phyloP scores from a whole-genome alignment of 2,797 vertebrate species.

The Ctenopoma kingsleyae region DNA sequence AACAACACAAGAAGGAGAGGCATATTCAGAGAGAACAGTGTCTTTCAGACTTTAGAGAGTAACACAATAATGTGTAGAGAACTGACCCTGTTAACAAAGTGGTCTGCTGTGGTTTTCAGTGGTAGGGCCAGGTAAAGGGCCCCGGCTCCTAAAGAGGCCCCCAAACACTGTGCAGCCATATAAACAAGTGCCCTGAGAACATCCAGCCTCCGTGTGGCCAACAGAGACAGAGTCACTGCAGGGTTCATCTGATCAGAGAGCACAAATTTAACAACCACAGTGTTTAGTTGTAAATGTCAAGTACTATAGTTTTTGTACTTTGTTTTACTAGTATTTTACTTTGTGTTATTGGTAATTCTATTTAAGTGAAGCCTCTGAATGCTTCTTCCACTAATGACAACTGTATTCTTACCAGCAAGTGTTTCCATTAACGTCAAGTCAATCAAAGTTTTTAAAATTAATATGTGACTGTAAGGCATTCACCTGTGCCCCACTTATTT shows the following conservation, averaged over 20 bases:
- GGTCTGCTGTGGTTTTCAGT: constrained; percentile 63
- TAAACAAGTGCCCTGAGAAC: constrained; percentile 74
- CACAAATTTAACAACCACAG: constrained; percentile 10
- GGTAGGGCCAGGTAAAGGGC: constrained; percentile 84
- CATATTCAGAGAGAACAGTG: background rate
- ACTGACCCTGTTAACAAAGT: constrained; percentile 83
- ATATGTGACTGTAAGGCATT: constrained; percentile 36
- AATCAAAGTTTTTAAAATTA: constrained; percentile 1
- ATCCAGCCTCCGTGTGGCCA: constrained; percentile 86
- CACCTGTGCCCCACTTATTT: constrained; percentile 87
- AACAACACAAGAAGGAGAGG: background rate
- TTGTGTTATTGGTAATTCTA: background rate
- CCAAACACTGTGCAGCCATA: constrained; percentile 87
- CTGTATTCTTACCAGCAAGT: background rate
- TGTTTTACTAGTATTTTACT: background rate
- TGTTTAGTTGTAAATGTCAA: background rate
- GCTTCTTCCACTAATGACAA: background rate
- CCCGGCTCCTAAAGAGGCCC: constrained; percentile 81
- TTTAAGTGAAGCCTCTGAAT: background rate
- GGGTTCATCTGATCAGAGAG: constrained; percentile 84
- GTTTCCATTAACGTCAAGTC: background rate
- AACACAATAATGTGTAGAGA: background rate
- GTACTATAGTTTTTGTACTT: no score
- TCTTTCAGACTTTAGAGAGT: background rate
- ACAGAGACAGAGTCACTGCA: constrained; percentile 85